Base-by-base conservation (phyloP, 2,797 vertebrate species). In the Bradypus variegatus region DNA sequence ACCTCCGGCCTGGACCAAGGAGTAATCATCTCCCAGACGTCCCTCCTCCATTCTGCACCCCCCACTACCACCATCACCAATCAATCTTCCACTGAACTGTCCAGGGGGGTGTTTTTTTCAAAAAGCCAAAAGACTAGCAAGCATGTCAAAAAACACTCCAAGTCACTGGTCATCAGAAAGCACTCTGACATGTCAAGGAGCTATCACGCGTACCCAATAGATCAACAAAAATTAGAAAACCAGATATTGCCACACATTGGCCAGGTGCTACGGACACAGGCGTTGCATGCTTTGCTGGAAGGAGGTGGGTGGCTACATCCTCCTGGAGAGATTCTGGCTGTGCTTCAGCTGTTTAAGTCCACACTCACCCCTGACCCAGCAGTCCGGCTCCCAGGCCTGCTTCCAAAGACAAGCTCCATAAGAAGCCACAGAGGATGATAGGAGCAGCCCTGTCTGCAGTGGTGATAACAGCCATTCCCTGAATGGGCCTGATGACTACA, bases 351-450 rank as follows among this genome's bases (percentile, higher is more conserved):
- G 13, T 58, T 27, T 65, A 19, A 60, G 78, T 8, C 13, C 27
- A 11, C 29, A 23, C 4, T 0, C 21, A 65, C 3, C 25, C 41
- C 48, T 64, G 55, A 8, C 67, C 48, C n/a, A 19, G 5, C n/a
- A 7, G 58, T 25, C 15, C 38, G n/a, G 50, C 33, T 36, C 38
- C 38, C 12, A 6, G 58, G 19, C 65, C 45, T 16, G 29, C 9
- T 27, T 60, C 73, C 19, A 10, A 45, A 41, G 41, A 23, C 5
- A 6, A 10, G 16, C n/a, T 15, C 29, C 15, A 1, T 19, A 65
- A 27, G 38, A 33, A 36, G 69, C 9, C 58, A 36, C 3, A 0
- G 8, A 33, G 41, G 48, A 48, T 4, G 18, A 3, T 4, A 12
- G 1, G 0, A 7, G 12, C 62, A 29, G 60, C 36, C 5, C 31